Evolutionary conservation across 2,113 vertebrate genomes (phyloP).

Genomic region (Dasyprocta punctata): DNA sequence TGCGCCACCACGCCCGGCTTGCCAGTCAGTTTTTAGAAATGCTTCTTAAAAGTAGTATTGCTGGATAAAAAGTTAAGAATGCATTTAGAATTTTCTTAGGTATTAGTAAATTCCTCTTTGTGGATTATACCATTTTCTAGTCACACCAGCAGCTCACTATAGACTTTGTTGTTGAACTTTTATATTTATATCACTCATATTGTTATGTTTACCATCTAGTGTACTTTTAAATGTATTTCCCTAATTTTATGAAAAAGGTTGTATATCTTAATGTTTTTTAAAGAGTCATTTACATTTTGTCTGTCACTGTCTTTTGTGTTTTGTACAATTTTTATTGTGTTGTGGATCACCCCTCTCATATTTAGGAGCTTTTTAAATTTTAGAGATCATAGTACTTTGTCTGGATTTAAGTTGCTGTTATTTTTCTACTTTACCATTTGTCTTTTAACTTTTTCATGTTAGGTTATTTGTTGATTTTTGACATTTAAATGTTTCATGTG

Average conservation of each 20-base stretch:
- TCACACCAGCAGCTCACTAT: not conserved
- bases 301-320: constrained; percentile 12
- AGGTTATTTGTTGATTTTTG: not conserved
- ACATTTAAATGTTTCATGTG: constrained; percentile 28
- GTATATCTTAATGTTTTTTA: constrained; percentile 8
- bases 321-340: not conserved
- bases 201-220: not conserved
- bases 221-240: constrained; percentile 20
- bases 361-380: not conserved
- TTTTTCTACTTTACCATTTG: constrained; percentile 17
- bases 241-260: not conserved
- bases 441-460: not conserved
- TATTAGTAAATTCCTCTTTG: not conserved
- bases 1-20: no score
- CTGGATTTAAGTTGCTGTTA: not conserved
- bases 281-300: not conserved
- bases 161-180: constrained; percentile 22
- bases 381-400: constrained; percentile 11
- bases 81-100: constrained; percentile 5
- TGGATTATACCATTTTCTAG: not conserved
- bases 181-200: not conserved
- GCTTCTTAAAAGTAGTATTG: not conserved
- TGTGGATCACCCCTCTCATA: not conserved
- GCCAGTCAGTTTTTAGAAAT: not conserved
- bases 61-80: constrained; percentile 2